Evolutionary conservation across 2,113 vertebrate species (phyloP).

Genomic region (Elephantulus edwardii): DNA sequence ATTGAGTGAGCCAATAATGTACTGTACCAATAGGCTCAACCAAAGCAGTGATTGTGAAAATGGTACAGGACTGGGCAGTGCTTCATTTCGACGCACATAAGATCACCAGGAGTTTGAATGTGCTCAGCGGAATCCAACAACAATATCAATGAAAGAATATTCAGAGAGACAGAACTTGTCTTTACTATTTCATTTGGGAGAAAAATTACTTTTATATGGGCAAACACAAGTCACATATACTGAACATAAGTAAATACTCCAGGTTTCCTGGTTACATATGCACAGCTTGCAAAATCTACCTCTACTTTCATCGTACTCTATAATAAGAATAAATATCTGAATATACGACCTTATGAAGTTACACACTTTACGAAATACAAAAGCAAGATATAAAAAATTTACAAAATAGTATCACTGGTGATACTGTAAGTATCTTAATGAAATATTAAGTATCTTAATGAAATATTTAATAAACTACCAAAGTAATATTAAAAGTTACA

Average conservation of each 20-base stretch:
- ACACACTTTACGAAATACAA: not conserved
- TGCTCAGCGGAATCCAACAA: no score
- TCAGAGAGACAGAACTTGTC: not conserved
- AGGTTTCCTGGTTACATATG: not conserved
- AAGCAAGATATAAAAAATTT: not conserved
- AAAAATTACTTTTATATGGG: conserved; percentile 25
- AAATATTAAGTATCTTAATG: not conserved
- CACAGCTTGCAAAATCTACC: not conserved
- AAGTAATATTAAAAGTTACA: conserved; percentile 31
- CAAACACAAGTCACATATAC: not conserved
- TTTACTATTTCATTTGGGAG: conserved; percentile 22
- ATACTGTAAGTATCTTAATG: conserved; percentile 25
- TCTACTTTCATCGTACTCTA: not conserved
- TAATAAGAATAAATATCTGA: not conserved
- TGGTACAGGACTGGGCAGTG: no score
- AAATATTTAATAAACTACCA: conserved; percentile 1
- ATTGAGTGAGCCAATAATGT: no score
- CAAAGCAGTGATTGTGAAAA: no score
- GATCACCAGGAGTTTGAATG: no score
- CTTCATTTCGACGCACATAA: no score
- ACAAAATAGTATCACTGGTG: no score
- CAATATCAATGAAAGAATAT: no score
- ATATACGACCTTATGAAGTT: not conserved
- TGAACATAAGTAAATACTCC: not conserved
- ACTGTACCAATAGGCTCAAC: no score